Base-by-base conservation (phyloP, 1,140 invertebrate genomes). In the Drosophila ercepeae region DNA sequence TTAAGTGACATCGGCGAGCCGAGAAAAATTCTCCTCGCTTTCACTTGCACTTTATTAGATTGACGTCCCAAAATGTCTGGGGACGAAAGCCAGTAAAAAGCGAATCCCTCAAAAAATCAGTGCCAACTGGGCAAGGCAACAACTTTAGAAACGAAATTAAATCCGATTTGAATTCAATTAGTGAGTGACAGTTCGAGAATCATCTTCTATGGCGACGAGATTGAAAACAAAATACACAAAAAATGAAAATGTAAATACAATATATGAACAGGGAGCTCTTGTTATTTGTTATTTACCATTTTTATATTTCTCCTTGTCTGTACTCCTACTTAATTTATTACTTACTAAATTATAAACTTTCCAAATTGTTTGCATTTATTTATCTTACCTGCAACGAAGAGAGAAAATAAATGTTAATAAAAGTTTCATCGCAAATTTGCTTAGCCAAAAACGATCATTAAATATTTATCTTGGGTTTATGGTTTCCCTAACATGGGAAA, bases 121-220 rank as follows among this genome's bases (percentile, higher is more conserved):
- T 41, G 60, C 46, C 63, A 76, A 51, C 27, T 64, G 58, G 59
- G 57, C 52, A 75, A 41, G n/a, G n/a, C n/a, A n/a, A n/a, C 46
- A 29, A 29, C 53, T 81, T 50, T 21, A 14, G 8, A 71, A 75
- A 61, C 65, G 39, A 52, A 29, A 74, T 75, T 65, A 83, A 82
- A 82, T 77, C 58, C 63, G 78, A 70, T 75, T 83, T 63, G 32
- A 71, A 83, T 83, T 75, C 65, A 84, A 75, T 78, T 71, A 83
- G 60, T 23, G 23, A 70, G 49, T 52, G 58, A 39, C 23, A 63
- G 52, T 29, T 39, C 13, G 27, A 8, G n/a, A 39, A 46, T 36
- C 11, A 5, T 16, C 4, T 39, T 5, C 9, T 5, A 21, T 1
- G 8, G 14, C 1, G 59, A 9, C 19, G 6, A 21, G 8, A 48